Conservation (phyloP, 2,888 invertebrate species). For the Cryptophagus acutangulus region DNA sequence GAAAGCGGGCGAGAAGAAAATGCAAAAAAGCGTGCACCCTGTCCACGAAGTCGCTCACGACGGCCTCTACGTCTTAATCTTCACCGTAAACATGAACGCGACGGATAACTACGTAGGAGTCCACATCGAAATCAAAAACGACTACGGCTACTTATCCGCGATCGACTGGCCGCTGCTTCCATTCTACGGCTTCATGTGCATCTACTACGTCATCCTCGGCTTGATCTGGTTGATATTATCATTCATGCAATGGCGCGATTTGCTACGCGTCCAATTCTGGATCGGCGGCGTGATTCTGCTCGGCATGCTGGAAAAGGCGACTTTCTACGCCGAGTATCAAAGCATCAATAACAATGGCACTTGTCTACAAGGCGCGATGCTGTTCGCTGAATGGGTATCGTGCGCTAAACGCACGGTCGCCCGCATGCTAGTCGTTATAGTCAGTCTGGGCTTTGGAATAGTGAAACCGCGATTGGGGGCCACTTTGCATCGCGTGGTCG, state of each 20-base stretch:
- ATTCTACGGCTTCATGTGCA: slow-evolving; percentile 88
- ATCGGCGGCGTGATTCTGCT: slow-evolving; percentile 86
- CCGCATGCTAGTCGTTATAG: slow-evolving; percentile 89
- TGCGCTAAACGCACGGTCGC: slow-evolving; percentile 88
- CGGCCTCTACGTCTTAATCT: slow-evolving; percentile 65
- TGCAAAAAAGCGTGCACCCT: slow-evolving; percentile 36
- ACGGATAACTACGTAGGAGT: slow-evolving; percentile 52
- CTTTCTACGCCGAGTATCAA: slow-evolving; percentile 86
- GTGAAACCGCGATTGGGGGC: slow-evolving; percentile 90
- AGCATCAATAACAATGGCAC: slow-evolving; percentile 65
- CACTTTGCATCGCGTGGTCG: slow-evolving; percentile 81
- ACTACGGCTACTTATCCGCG: slow-evolving; percentile 81
- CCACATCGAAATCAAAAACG: slow-evolving; percentile 68
- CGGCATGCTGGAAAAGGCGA: slow-evolving; percentile 82
- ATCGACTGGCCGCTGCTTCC: slow-evolving; percentile 84
- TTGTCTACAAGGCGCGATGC: slow-evolving; percentile 64
- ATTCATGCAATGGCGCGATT: slow-evolving; percentile 83
- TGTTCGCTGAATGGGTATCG: slow-evolving; percentile 87
- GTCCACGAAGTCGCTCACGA: slow-evolving; percentile 59
- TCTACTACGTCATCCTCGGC: slow-evolving; percentile 78
- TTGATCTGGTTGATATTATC: slow-evolving; percentile 78
- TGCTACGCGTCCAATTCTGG: slow-evolving; percentile 92
- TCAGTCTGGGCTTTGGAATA: slow-evolving; percentile 92
- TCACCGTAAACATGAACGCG: slow-evolving; percentile 49
- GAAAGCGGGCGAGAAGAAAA: slow-evolving; percentile 29